These are phyloP conservation scores for Recurvirostra avosetta DNA, from an alignment of 2,113 vertebrate species.

Conservation along the genomic window DNA sequence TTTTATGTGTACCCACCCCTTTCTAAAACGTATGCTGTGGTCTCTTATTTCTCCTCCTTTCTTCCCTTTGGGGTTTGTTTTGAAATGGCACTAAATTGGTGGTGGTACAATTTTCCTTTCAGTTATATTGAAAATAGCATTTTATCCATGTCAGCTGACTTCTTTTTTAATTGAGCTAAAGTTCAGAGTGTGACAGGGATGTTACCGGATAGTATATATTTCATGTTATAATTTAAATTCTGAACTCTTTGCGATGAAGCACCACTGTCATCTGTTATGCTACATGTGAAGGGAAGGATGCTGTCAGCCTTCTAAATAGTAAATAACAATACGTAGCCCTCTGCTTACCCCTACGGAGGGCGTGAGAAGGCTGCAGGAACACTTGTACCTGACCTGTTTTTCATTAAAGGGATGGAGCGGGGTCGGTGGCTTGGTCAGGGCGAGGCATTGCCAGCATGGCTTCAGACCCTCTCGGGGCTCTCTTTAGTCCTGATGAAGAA, in stretches of 20 bases:
- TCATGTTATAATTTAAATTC: neutral
- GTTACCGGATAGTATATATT: neutral
- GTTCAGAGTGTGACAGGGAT: neutral
- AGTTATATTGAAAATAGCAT: neutral
- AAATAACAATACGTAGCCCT: neutral
- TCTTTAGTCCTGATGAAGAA: neutral
- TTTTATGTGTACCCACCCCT: neutral
- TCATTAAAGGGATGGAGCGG: neutral
- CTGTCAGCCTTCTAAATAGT: neutral
- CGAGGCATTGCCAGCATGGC: neutral
- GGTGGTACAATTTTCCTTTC: neutral
- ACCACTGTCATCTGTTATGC: neutral
- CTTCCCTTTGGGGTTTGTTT: neutral
- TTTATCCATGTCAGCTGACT: neutral
- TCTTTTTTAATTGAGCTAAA: conserved; percentile 26
- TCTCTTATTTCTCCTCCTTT: neutral
- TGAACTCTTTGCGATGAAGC: neutral
- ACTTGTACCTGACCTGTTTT: neutral
- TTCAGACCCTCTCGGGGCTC: fast-evolving
- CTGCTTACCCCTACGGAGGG: neutral
- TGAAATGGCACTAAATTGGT: neutral
- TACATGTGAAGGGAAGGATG: neutral
- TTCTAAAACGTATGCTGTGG: neutral
- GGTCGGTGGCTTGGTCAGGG: neutral
- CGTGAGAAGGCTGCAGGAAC: neutral